Evolutionary conservation across 2,113 vertebrate genomes (phyloP), one percentile per base, ranked within the genome.

Genomic region (Dryoscopus gambensis): DNA sequence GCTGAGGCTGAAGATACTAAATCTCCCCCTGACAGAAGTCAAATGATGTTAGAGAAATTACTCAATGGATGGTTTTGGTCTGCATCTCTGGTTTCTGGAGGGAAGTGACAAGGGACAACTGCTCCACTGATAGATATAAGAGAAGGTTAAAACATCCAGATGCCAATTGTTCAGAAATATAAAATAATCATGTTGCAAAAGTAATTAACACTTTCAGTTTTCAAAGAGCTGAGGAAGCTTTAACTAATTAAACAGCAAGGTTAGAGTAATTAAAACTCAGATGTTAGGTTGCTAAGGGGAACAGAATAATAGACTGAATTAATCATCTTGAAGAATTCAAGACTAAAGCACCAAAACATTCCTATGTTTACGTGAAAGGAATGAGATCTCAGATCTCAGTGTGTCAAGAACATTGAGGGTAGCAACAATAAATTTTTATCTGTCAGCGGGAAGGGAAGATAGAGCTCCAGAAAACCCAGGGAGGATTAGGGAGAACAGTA

Each of bases 401-500:
- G 55, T 7, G 1, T 82, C 40, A 65, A 87, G 87, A 91, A 83
- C 74, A 65, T 49, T 65, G 87, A 87, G 92, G 60, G 64, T 90
- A 87, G 49, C 37, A 88, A 84, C 76, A 87, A 87, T 93, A 91
- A 63, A 46, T 92, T 92, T 81, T 71, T 79, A 76, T 96, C 88
- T 96, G 93, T 84, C 75, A 84, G 78, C 1, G 1, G 86, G 63
- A 93, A 78, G 81, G 71, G 82, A 94, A 96, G 86, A 96, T 49
- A 89, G 95, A 95, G 71, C 89, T 93, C 49, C 75, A 91, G 90
- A 91, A 96, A 79, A 77, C 70, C 70, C 68, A 73, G 80, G 77
- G 68, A 96, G 84, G 91, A 95, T 97, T 95, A 96, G 69, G 71
- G 82, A 83, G 85, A 92, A 85, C 86, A 95, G 88, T 31, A 96